Conservation (phyloP, 2,113 vertebrate genomes). For the Bolborhynchus lineola region DNA sequence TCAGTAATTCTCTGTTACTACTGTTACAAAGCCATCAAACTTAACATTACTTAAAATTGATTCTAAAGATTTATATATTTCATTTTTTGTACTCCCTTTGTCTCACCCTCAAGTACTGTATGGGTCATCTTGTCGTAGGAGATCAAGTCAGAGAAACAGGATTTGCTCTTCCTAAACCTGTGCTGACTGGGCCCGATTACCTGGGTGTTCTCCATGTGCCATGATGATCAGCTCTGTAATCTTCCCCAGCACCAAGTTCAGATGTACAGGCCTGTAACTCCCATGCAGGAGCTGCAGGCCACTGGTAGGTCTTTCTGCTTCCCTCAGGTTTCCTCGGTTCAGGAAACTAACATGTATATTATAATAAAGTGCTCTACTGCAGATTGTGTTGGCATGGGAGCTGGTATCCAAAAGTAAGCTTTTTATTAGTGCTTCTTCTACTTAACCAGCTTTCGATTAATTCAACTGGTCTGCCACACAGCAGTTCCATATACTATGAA, state of each 20-base stretch:
- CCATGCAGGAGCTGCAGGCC: neutral
- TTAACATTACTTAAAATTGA: no score
- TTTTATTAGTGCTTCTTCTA: neutral
- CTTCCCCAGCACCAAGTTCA: neutral
- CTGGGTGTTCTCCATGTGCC: accelerated
- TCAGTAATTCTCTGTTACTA: no score
- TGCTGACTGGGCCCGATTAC: neutral
- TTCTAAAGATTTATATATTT: no score
- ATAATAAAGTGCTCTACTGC: neutral
- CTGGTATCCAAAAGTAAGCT: neutral
- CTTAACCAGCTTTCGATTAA: neutral
- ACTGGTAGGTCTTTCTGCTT: neutral
- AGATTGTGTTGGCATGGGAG: accelerated
- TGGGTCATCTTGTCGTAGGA: neutral
- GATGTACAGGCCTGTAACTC: neutral
- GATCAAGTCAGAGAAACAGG: neutral
- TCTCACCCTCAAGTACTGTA: neutral
- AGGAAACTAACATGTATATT: neutral
- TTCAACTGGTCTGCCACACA: neutral
- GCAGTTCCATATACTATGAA: neutral
- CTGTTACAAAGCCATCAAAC: no score
- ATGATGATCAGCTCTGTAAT: neutral
- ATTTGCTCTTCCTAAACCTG: neutral
- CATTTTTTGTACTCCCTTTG: no score
- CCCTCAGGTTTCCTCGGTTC: neutral